Evolutionary conservation across 53 echinoderm and acorn worm genomes (phyloP).

Genomic region (Temnopleurus reevesii): DNA sequence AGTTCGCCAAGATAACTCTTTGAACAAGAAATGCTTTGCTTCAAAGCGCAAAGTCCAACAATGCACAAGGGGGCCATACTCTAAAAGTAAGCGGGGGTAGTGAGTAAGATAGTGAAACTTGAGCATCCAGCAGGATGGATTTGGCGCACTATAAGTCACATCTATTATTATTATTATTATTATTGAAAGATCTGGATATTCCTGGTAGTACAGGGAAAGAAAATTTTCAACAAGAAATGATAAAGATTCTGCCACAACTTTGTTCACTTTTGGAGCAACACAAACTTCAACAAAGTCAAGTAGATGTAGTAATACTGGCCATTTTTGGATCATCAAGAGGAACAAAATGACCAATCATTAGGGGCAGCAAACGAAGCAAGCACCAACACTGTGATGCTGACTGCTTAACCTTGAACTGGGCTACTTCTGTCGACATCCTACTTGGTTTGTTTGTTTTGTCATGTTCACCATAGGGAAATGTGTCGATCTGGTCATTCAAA

Average conservation of each 20-base stretch:
- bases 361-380: slow-evolving; percentile 51
- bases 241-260: slow-evolving; percentile 30
- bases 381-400: slow-evolving; percentile 63
- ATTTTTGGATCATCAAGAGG: slow-evolving; percentile 20
- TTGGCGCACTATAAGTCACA: no score
- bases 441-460: slow-evolving; percentile 63
- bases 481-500: slow-evolving; percentile 1
- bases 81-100: slow-evolving; percentile 51
- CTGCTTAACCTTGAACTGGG: slow-evolving; percentile 58
- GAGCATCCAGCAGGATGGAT: no score
- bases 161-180: no score
- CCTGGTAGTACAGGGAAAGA: slow-evolving; percentile 45
- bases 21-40: slow-evolving; percentile 52
- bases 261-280: slow-evolving; percentile 45
- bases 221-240: slow-evolving; percentile 51
- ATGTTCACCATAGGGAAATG: slow-evolving; percentile 47
- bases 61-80: slow-evolving; percentile 58
- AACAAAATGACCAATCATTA: slow-evolving; percentile 53
- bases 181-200: slow-evolving; percentile 37
- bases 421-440: slow-evolving; percentile 10
- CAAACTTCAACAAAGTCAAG: slow-evolving; percentile 59
- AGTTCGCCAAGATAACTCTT: slow-evolving; percentile 50
- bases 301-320: slow-evolving; percentile 48
- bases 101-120: slow-evolving; percentile 59
- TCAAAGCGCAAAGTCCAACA: slow-evolving; percentile 58